A percentile compares a stretch with the other conserved stretches of the same genome.
These are phyloP conservation scores for Eupithecia tripunctaria DNA, from an alignment of 2,888 invertebrate genomes.

Conservation along the genomic window DNA sequence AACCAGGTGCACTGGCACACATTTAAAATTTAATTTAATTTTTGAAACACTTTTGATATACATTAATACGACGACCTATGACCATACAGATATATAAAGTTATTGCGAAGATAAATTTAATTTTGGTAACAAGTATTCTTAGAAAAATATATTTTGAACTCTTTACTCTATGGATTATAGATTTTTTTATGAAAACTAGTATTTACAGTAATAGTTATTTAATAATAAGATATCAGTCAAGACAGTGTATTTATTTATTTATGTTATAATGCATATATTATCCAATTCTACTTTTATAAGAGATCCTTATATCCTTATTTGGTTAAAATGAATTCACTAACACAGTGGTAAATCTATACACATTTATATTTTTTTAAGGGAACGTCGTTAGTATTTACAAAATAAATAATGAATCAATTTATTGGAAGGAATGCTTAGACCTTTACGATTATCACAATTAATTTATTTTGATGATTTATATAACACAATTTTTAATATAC, in stretches of 20 bases:
- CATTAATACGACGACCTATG: background rate
- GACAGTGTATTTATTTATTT: constrained; percentile 21
- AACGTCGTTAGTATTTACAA: background rate
- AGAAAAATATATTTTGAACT: constrained; percentile 13
- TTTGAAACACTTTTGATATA: background rate
- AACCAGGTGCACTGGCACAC: constrained; percentile 70
- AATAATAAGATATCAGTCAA: constrained; percentile 44
- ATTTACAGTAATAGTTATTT: constrained; percentile 27
- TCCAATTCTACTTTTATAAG: background rate
- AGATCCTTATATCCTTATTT: background rate
- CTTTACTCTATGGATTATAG: background rate
- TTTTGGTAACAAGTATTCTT: background rate
- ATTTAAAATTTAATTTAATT: background rate
- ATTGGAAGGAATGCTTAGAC: constrained; percentile 52
- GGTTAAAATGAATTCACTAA: background rate
- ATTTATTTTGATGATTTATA: constrained; percentile 19
- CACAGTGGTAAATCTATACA: background rate
- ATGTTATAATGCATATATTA: background rate
- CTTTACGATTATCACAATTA: constrained; percentile 38
- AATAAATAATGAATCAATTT: background rate
- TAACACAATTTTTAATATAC: background rate
- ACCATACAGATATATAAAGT: background rate
- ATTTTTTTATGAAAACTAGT: constrained; percentile 10
- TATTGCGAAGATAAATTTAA: background rate
- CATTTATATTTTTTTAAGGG: background rate